phyloP scores from a whole-genome alignment of 2,113 vertebrate genomes.

The Crypturellus undulatus region DNA sequence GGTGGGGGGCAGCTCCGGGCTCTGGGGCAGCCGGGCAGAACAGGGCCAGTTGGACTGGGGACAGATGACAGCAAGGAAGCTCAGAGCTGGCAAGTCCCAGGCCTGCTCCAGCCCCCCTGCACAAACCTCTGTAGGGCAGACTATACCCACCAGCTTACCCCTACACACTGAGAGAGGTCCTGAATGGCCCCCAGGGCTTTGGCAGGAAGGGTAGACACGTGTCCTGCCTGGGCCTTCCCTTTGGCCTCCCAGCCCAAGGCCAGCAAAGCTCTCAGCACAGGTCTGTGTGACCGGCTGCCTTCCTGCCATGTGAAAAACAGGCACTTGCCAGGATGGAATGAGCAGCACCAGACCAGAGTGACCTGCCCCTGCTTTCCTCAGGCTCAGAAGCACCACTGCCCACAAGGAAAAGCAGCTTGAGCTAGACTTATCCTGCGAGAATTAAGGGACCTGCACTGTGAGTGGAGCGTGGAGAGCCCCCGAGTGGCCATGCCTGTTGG shows the following conservation, averaged over 20 bases:
- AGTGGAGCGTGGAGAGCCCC: background rate
- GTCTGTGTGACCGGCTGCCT: background rate
- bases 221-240: no score
- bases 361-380: background rate
- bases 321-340: background rate
- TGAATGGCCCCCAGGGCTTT: no score
- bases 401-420: background rate
- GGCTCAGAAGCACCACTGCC: background rate
- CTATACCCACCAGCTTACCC: no score
- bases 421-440: background rate
- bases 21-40: no score
- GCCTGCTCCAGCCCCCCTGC: no score
- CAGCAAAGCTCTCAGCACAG: background rate
- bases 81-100: no score
- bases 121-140: no score
- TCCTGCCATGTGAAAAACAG: background rate
- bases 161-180: no score
- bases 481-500: background rate
- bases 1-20: no score
- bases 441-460: rapidly evolving
- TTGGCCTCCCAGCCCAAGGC: background rate
- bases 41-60: no score
- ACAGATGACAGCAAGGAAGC: no score
- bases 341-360: background rate
- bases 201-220: no score